Conservation (phyloP, 2,888 invertebrate species). For the Acrobasis repandana region DNA sequence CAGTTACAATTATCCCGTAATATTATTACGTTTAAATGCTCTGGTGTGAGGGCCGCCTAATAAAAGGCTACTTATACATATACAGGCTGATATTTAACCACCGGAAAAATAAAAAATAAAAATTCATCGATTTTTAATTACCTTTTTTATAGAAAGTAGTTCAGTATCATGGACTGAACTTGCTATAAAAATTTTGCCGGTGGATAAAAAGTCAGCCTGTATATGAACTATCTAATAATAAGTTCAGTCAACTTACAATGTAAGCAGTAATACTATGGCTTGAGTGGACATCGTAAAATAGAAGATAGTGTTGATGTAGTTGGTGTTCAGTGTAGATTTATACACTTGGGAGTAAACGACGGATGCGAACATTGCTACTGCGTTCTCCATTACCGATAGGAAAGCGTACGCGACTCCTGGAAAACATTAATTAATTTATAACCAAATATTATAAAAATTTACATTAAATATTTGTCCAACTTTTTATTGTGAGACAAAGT, state of each 20-base stretch:
- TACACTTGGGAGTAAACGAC: slow-evolving; percentile 89
- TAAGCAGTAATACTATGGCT: slow-evolving; percentile 84
- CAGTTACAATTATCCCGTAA: no score
- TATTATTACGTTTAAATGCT: no score
- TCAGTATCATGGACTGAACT: no score
- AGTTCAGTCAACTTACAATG: slow-evolving; percentile 84
- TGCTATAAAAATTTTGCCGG: no score
- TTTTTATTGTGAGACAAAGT: no score
- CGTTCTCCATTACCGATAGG: slow-evolving; percentile 91
- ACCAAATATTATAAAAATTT: background rate
- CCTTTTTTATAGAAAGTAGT: no score
- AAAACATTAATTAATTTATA: slow-evolving; percentile 34
- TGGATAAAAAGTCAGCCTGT: no score
- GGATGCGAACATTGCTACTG: slow-evolving; percentile 89
- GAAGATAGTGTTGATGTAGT: slow-evolving; percentile 85
- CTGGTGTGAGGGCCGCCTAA: no score
- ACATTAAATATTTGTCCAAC: background rate
- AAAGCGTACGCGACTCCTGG: slow-evolving; percentile 89
- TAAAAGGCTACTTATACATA: no score
- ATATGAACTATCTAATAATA: background rate
- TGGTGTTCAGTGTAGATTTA: slow-evolving; percentile 84
- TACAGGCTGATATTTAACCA: no score
- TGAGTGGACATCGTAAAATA: slow-evolving; percentile 89
- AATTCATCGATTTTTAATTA: no score
- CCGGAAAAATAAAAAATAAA: no score